Base-by-base conservation (phyloP, 2,888 invertebrate genomes). In the Drosophila longiperda region DNA sequence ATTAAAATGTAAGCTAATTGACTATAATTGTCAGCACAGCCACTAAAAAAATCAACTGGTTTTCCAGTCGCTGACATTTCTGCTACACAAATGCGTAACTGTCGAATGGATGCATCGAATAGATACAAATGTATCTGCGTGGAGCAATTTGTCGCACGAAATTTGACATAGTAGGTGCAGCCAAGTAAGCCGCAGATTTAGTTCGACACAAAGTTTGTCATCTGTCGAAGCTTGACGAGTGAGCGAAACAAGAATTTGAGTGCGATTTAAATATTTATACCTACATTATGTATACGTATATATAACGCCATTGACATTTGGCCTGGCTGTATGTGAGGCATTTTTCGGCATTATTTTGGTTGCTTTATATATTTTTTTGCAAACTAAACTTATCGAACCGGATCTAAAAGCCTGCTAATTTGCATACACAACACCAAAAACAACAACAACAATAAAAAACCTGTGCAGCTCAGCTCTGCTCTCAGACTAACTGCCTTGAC, bases 321-420 rank as follows among this genome's bases (percentile, higher is more conserved):
- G 75, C 65, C 58, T 64, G 54, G 55, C 48, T 61, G 65, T 54
- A 57, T 32, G 62, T 65, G 45, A 50, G 57, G 34, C 50, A 61
- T 68, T 84, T 83, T 75, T 68, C 50, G 65, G 66, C 61, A 69
- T 73, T 83, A 80, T 68, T 66, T 58, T 55, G 60, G 66, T 71
- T 60, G 48, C 81, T 66, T 66, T 42, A 60, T 45, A 23, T n/a
- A n/a, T n/a, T 23, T 55, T 70, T 77, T 78, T 49, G 75, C 78
- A 66, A 79, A 73, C 75, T 73, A 68, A 79, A 76, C 82, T 78
- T 74, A 80, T 85, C 81, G 90, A 87, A 87, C 90, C 87, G 87
- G 87, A 89, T 87, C 87, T 79, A 85, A 88, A 87, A 80, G 78
- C 67, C 66, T 67, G 77, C 84, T 73, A 74, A 87, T 86, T 83